phyloP scores from a whole-genome alignment of 1,140 invertebrate species.

The Hyphantria cunea region DNA sequence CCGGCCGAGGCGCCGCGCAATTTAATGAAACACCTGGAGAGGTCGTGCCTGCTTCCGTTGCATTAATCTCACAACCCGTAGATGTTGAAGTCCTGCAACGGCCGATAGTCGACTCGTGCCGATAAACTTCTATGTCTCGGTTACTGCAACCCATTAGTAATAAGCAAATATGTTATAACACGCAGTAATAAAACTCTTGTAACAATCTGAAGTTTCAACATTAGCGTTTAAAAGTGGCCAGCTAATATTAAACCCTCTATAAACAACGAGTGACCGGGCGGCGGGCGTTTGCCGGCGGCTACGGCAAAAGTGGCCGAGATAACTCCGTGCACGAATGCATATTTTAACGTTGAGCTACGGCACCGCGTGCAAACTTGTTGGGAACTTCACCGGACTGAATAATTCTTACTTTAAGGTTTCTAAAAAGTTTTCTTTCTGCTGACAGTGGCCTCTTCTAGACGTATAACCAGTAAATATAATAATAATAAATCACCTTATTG shows the following conservation, averaged over 20 bases:
- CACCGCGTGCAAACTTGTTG: slow-evolving; percentile 67
- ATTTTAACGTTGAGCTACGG: slow-evolving; percentile 75
- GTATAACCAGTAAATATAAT: slow-evolving; percentile 8
- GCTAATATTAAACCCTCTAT: slow-evolving; percentile 64
- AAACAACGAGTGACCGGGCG: slow-evolving; percentile 62
- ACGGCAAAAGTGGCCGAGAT: slow-evolving; percentile 70
- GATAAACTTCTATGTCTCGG: background rate
- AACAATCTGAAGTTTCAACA: slow-evolving; percentile 12
- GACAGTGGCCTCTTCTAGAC: background rate
- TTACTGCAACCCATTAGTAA: too few species aligned
- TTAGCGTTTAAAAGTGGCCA: slow-evolving; percentile 22
- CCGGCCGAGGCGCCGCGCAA: slow-evolving; percentile 68
- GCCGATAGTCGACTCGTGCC: background rate
- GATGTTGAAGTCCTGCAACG: slow-evolving; percentile 36
- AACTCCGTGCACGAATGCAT: slow-evolving; percentile 72
- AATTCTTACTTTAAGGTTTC: slow-evolving; percentile 68
- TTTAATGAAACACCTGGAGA: slow-evolving; percentile 81
- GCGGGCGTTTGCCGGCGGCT: slow-evolving; percentile 47
- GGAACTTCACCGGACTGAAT: slow-evolving; percentile 68
- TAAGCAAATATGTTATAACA: too few species aligned
- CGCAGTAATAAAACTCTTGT: slow-evolving; percentile 1
- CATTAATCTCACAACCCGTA: slow-evolving; percentile 68
- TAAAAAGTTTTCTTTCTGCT: slow-evolving; percentile 33
- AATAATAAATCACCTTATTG: too few species aligned
- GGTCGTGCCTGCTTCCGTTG: slow-evolving; percentile 70